Percentiles rank a stretch among this genome's conserved stretches.
Conservation (phyloP, 2,888 invertebrate species). For the Drosophila neotestacea region DNA sequence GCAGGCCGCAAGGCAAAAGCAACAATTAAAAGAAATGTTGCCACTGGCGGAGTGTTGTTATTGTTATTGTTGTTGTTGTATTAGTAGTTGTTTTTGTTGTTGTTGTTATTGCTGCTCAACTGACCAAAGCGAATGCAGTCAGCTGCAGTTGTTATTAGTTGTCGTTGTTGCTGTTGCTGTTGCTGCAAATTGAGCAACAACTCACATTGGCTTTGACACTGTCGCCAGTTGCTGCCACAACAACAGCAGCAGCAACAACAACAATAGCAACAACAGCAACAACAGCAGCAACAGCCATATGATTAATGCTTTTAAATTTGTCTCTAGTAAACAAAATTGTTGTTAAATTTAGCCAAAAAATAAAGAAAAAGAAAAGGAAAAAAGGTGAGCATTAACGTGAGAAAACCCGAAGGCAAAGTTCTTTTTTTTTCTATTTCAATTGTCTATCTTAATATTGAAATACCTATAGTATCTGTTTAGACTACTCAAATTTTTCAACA, state of each 20-base stretch:
- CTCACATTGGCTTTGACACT: conserved; percentile 72
- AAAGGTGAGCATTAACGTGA: conserved; percentile 29
- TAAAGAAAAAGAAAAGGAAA: background rate
- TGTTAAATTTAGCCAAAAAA: conserved; percentile 43
- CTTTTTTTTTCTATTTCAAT: conserved; percentile 16
- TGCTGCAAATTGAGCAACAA: conserved; percentile 49
- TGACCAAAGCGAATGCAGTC: conserved; percentile 74
- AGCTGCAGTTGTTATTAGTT: conserved; percentile 42
- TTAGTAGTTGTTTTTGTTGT: conserved; percentile 10
- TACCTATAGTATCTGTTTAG: no score
- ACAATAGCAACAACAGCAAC: conserved; percentile 4
- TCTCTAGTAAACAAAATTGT: conserved; percentile 39
- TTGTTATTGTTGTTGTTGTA: conserved; percentile 30
- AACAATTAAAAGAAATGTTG: conserved; percentile 60
- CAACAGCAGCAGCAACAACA: conserved; percentile 32
- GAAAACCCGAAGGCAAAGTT: conserved; percentile 13
- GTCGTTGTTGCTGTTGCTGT: conserved; percentile 25
- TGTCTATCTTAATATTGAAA: no score
- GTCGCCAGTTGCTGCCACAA: conserved; percentile 37
- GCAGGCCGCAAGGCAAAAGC: conserved; percentile 39
- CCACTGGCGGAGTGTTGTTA: conserved; percentile 18
- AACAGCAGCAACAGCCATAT: conserved; percentile 20
- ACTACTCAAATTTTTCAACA: no score
- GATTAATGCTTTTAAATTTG: conserved; percentile 53
- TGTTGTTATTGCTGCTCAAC: conserved; percentile 55